Evolutionary conservation across 2,888 invertebrate species (phyloP), one percentile per base, ranked within the genome.

Genomic region (Busseola fusca): DNA sequence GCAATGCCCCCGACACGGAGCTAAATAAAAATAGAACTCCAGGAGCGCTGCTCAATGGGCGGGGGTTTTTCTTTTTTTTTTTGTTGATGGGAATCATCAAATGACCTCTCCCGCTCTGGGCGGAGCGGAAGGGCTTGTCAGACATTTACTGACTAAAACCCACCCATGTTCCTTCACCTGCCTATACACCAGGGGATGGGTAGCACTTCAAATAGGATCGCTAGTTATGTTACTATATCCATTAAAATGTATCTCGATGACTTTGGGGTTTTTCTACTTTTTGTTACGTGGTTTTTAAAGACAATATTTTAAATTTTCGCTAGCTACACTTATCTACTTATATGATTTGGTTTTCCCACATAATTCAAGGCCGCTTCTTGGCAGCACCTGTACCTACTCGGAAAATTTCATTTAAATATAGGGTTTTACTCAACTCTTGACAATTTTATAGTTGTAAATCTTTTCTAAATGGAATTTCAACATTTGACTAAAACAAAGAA

Each of bases 1-100:
- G 81, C 69, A 77, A 66, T 72, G 58, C 76, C 59, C 67, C 66
- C 73, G 74, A 69, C 77, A 60, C 69, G 74, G 63, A 74, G 76
- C 75, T 83, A 66, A 78, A 79, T 82, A 84, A 85, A 88, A 87
- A 87, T 86, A 87, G 83, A 82, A 68, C 63, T 69, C 72, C 74
- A 82, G 78, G 75, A 76, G 64, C 57, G 48, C 69, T 27, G 34
- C 42, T 81, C 56, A 75, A 76, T 69, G 67, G 73, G 66, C 69
- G 75, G 65, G 64, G n/a, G n/a, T n/a, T n/a, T n/a, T n/a, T n/a
- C n/a, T n/a, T n/a, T n/a, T n/a, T n/a, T n/a, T n/a, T n/a, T n/a
- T n/a, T n/a, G n/a, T n/a, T n/a, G n/a, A n/a, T n/a, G n/a, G n/a
- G n/a, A n/a, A n/a, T n/a, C n/a, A n/a, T n/a, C n/a, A n/a, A n/a